A percentile compares a stretch with the other conserved stretches of the same genome.
Conservation (phyloP, 2,113 vertebrate species). For the Chaetodon auriga region DNA sequence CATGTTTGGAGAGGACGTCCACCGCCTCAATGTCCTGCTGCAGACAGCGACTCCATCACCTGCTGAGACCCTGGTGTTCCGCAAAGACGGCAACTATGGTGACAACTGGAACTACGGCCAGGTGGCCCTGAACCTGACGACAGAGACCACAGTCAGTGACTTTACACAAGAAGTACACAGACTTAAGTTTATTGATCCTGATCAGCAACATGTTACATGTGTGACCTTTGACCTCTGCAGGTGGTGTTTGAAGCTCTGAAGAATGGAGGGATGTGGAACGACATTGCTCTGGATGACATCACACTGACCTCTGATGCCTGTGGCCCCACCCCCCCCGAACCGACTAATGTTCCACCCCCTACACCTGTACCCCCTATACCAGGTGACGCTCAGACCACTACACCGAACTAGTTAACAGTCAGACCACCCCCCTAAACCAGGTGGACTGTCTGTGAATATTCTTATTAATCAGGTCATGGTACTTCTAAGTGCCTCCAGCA, state of each 20-base stretch:
- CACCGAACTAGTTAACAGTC: too few relatives aligned
- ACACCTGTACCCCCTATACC: constrained; percentile 74
- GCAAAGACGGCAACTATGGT: constrained; percentile 92
- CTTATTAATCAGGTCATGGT: too few relatives aligned
- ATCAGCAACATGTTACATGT: too few relatives aligned
- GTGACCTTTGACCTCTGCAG: constrained; percentile 74
- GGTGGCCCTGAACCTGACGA: constrained; percentile 87
- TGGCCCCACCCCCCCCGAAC: constrained; percentile 83
- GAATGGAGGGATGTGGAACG: constrained; percentile 70
- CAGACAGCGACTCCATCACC: background rate
- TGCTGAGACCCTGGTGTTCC: constrained; percentile 78
- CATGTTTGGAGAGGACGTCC: constrained; percentile 89
- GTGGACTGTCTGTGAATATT: too few relatives aligned
- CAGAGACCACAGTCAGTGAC: constrained; percentile 83
- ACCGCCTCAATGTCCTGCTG: constrained; percentile 82
- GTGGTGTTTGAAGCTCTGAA: constrained; percentile 90
- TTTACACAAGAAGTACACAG: background rate
- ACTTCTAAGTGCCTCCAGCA: too few relatives aligned
- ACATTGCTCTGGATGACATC: constrained; percentile 93
- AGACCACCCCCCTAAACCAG: too few relatives aligned
- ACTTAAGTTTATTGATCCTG: background rate
- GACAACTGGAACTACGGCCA: constrained; percentile 92
- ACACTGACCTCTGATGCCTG: constrained; percentile 84
- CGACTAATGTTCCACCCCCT: constrained; percentile 85
- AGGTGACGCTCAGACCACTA: constrained; percentile 71